These are phyloP conservation scores for Octodonta nipae DNA, from an alignment of 2,888 invertebrate genomes.

Conservation along the genomic window DNA sequence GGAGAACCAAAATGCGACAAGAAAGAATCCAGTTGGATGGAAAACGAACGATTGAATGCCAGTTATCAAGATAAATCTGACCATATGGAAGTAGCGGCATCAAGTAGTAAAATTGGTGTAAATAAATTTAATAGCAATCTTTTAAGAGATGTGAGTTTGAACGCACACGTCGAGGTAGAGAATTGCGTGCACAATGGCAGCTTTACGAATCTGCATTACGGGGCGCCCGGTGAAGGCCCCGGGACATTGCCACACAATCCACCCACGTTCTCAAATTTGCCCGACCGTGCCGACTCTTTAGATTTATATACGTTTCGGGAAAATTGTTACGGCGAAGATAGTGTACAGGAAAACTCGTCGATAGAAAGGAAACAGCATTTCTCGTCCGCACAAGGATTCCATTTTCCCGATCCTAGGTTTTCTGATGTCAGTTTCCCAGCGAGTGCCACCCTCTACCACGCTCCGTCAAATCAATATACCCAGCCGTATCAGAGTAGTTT, in stretches of 20 bases:
- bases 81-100: background rate
- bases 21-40: slow-evolving; percentile 39
- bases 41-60: slow-evolving; percentile 36
- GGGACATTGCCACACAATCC: slow-evolving; percentile 21
- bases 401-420: slow-evolving; percentile 31
- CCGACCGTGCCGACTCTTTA: slow-evolving; percentile 43
- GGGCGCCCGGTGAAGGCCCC: slow-evolving; percentile 38
- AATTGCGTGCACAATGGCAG: slow-evolving; percentile 52
- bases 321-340: slow-evolving; percentile 45
- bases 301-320: slow-evolving; percentile 48
- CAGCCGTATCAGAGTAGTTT: slow-evolving; percentile 26
- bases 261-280: slow-evolving; percentile 32
- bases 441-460: slow-evolving; percentile 18
- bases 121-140: slow-evolving; percentile 32
- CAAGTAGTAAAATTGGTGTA: slow-evolving; percentile 11
- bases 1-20: slow-evolving; percentile 37
- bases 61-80: too few species aligned
- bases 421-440: slow-evolving; percentile 28
- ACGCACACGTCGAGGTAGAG: slow-evolving; percentile 47
- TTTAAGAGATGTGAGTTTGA: slow-evolving; percentile 41
- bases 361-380: slow-evolving; percentile 21
- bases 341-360: slow-evolving; percentile 20
- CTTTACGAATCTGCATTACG: slow-evolving; percentile 57
- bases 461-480: slow-evolving; percentile 27
- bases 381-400: slow-evolving; percentile 31